Evolutionary conservation across 2,888 invertebrate genomes (phyloP).

Genomic region (Drosophila recens): DNA sequence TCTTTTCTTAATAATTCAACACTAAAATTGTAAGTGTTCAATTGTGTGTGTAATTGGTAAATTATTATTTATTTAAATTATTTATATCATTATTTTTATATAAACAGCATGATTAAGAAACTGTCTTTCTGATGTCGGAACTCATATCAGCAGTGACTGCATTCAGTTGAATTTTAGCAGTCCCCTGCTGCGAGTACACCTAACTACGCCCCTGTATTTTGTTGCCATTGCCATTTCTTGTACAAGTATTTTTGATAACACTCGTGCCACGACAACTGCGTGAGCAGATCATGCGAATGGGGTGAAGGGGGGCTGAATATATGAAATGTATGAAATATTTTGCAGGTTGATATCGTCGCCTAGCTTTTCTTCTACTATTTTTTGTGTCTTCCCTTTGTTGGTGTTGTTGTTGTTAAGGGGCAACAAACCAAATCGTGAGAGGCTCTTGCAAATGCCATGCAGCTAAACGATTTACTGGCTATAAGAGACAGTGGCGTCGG

Average conservation of each 20-base stretch:
- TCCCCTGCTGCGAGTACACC: neutral
- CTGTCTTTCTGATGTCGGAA: too few relatives aligned
- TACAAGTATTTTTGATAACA: conserved; percentile 54
- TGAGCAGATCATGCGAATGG: conserved; percentile 41
- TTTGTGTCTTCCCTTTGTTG: neutral
- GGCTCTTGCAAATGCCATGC: conserved; percentile 46
- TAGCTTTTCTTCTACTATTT: neutral
- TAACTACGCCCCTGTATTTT: neutral
- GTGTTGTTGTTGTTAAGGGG: conserved; percentile 3
- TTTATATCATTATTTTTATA: too few relatives aligned
- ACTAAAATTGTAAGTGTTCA: too few relatives aligned
- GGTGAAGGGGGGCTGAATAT: neutral
- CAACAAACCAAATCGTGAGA: conserved; percentile 54
- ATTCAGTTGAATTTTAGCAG: too few relatives aligned
- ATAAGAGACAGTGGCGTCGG: neutral
- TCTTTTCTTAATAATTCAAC: too few relatives aligned
- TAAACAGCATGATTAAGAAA: too few relatives aligned
- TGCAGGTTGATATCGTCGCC: conserved; percentile 33
- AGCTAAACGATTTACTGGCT: conserved; percentile 64
- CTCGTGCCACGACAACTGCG: conserved; percentile 22
- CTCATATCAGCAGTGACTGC: too few relatives aligned
- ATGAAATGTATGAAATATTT: conserved; percentile 18
- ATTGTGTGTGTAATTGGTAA: too few relatives aligned
- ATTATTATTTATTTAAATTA: too few relatives aligned
- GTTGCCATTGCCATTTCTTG: conserved; percentile 27